Evolutionary conservation across 2,888 invertebrate genomes (phyloP), one percentile per base, ranked within the genome.

Genomic region (Epinotia bilunana): DNA sequence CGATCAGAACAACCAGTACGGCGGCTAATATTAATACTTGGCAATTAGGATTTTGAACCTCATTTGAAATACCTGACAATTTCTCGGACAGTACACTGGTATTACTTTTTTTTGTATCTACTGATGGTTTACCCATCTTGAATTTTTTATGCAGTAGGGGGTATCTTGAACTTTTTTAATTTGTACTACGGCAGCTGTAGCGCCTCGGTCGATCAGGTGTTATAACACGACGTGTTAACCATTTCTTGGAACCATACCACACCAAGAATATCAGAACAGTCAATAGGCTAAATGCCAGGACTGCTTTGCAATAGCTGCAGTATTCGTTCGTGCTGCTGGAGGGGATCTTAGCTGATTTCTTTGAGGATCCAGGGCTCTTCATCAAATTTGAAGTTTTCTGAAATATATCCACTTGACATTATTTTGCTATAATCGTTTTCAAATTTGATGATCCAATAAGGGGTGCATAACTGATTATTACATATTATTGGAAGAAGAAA

Each of bases 11-110:
- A 18, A 53, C 20, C 23, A 65, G 33, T 33, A 55, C 1, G 28
- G 33, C 65, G 5, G 53, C 65, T 33, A 65, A 18, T 53, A 65
- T 18, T 9, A 65, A n/a, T 16, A 33, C 53, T 53, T 65, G 65
- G 18, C 2, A 65, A 12, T 28, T 53, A 16, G 65, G 65, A 6
- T 65, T 53, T 12, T 53, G 11, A 53, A 65, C 6, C n/a, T 6
- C n/a, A n/a, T n/a, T 53, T n/a, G 53, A 53, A 6, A n/a, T 1
- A n/a, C 0, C 53, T 53, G 53, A 53, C 16, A 53, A n/a, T 53
- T 16, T 62, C 12, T 57, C 20, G 65, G 18, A 9, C 1, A 7
- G 2, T 23, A n/a, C 3, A 13, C 28, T 64, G n/a, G 18, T 5
- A 46, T 46, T 28, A 2, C 12, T 11, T 5, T 23, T 1, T 6